Conservation (phyloP, 2,888 invertebrate species). For the Temnothorax rugatulus region DNA sequence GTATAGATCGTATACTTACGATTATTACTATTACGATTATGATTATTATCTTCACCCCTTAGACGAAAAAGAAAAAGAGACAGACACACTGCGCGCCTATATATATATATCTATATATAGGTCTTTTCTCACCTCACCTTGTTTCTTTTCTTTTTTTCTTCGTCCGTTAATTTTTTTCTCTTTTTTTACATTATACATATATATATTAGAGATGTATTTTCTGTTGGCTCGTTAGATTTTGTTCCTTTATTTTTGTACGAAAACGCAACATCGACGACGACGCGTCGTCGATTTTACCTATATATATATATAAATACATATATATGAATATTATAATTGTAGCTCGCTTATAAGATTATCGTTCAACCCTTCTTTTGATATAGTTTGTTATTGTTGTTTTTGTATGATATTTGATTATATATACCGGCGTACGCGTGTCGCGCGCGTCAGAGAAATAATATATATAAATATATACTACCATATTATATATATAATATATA, state of each 20-base stretch:
- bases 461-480: slow-evolving; percentile 70
- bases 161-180: slow-evolving; percentile 18
- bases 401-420: slow-evolving; percentile 82
- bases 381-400: slow-evolving; percentile 85
- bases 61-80: slow-evolving; percentile 52
- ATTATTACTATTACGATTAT: slow-evolving; percentile 41
- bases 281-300: slow-evolving; percentile 70
- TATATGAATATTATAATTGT: slow-evolving; percentile 67
- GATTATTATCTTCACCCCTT: slow-evolving; percentile 28
- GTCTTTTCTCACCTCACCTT: slow-evolving; percentile 60
- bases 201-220: slow-evolving; percentile 78
- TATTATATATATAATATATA: slow-evolving; percentile 73
- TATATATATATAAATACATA: slow-evolving; percentile 72
- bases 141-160: slow-evolving; percentile 37
- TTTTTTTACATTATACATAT: slow-evolving; percentile 33
- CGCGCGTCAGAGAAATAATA: slow-evolving; percentile 68
- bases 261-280: slow-evolving; percentile 58
- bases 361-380: slow-evolving; percentile 80
- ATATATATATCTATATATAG: slow-evolving; percentile 68
- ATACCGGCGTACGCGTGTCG: slow-evolving; percentile 61
- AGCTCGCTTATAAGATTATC: slow-evolving; percentile 75
- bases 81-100: slow-evolving; percentile 71
- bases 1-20: slow-evolving; percentile 18
- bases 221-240: slow-evolving; percentile 83
- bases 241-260: slow-evolving; percentile 84